These are phyloP conservation scores for Heliothis peltigera DNA, from an alignment of 2,888 invertebrate genomes.

Conservation along the genomic window DNA sequence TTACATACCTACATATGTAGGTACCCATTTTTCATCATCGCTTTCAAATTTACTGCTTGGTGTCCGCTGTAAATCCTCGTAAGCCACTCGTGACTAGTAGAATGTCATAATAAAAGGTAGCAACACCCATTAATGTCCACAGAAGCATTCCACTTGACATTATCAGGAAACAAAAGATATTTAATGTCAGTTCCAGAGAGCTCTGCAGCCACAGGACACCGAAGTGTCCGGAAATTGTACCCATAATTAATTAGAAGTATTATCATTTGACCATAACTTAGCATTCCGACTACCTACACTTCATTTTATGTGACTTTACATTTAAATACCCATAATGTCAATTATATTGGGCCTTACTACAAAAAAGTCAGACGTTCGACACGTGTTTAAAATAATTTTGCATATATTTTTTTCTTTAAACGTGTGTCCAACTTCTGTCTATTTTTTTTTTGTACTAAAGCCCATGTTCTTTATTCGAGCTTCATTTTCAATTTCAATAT, in stretches of 20 bases:
- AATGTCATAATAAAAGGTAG: constrained; percentile 37
- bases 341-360: no score
- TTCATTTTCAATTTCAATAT: constrained; percentile 5
- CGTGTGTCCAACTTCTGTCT: no score
- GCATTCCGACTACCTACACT: constrained; percentile 3
- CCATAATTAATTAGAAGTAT: constrained; percentile 37
- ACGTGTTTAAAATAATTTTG: no score
- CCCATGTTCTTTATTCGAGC: no score
- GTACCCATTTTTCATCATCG: no score
- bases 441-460: no score
- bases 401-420: no score
- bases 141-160: constrained; percentile 36
- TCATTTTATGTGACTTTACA: background rate
- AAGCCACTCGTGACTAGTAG: constrained; percentile 25
- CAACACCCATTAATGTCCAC: constrained; percentile 40
- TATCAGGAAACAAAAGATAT: constrained; percentile 49
- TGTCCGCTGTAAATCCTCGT: constrained; percentile 29
- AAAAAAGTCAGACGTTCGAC: no score
- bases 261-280: constrained; percentile 24
- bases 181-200: constrained; percentile 41
- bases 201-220: constrained; percentile 17
- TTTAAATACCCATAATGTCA: no score
- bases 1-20: no score
- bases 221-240: constrained; percentile 24
- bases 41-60: constrained; percentile 9